Base-by-base conservation (phyloP, 2,888 invertebrate species). In the Toxonevra muliebris region DNA sequence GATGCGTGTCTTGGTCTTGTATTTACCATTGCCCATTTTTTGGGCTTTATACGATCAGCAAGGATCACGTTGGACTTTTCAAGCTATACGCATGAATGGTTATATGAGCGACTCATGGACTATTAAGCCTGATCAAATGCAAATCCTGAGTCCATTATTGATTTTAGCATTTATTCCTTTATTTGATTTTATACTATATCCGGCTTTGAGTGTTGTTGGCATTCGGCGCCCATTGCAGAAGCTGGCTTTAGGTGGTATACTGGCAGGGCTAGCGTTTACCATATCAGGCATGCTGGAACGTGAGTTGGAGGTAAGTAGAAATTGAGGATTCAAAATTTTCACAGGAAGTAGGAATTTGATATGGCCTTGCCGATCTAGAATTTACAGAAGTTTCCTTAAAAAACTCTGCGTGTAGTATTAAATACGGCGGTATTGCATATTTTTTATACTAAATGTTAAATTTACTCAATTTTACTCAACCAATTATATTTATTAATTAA, bases 41-140 rank as follows among this genome's bases (percentile, higher is more conserved):
- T 98, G 97, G 96, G 93, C 97, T 0, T 87, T 98, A 7, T 93
- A 93, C 82, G 97, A 98, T 85, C 98, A 98, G 83, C 93, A 93
- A 89, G 96, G 94, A 19, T 95, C 95, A 0, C 88, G 94, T 69
- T 97, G 96, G 96, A 95, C 95, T 0, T 92, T 96, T 84, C 96
- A 96, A 87, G 97, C 96, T 0, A 91, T 91, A 12, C 88, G 92
- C 73, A 96, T 97, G 96, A 87, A 92, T 76, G 95, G 96, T 30
- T 87, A 90, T 71, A 87, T 95, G 68, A 92, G 92, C 0, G 87
- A 87, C 66, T 87, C 87, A 63, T 93, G 89, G 85, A 88, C 89
- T 0, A 86, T 95, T 17, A 92, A 95, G 76, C 96, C 98, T 0
- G 98, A 98, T 86, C 98, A 98, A 69, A 92, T 98, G 91, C 96